Evolutionary conservation across 2,797 vertebrate species (phyloP).

Genomic region (Leucoraja ocellata): DNA sequence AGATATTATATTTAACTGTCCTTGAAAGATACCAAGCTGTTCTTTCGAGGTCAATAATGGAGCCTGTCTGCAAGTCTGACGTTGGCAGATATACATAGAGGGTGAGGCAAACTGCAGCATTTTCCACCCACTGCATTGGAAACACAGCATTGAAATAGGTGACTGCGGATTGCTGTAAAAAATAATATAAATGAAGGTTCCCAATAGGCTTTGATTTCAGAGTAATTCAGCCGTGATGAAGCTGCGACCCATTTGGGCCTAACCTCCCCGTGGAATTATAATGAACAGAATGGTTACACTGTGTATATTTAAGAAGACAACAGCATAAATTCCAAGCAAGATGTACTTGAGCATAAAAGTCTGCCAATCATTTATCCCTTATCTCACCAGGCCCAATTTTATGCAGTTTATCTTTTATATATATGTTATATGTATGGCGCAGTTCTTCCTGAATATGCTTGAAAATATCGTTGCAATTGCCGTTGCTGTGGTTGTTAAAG

Average conservation of each 20-base stretch:
- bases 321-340: not conserved
- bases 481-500: not conserved
- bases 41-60: not conserved
- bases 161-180: not conserved
- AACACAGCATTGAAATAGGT: not conserved
- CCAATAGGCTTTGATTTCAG: not conserved
- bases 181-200: not conserved
- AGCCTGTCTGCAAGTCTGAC: not conserved
- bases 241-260: no score
- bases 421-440: no score
- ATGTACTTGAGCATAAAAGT: not conserved
- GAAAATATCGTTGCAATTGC: not conserved
- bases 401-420: no score
- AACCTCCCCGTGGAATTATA: not conserved
- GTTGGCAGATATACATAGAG: not conserved
- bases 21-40: not conserved
- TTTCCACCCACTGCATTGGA: not conserved
- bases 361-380: not conserved
- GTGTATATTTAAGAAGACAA: not conserved
- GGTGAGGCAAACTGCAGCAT: not conserved
- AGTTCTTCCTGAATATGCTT: not conserved
- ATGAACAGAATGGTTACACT: not conserved
- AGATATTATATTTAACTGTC: not conserved
- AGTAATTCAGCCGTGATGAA: not conserved
- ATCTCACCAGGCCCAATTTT: not conserved